Conservation (phyloP, 37 sponge, comb jelly and placozoan species). For the Petrosia ficiformis region DNA sequence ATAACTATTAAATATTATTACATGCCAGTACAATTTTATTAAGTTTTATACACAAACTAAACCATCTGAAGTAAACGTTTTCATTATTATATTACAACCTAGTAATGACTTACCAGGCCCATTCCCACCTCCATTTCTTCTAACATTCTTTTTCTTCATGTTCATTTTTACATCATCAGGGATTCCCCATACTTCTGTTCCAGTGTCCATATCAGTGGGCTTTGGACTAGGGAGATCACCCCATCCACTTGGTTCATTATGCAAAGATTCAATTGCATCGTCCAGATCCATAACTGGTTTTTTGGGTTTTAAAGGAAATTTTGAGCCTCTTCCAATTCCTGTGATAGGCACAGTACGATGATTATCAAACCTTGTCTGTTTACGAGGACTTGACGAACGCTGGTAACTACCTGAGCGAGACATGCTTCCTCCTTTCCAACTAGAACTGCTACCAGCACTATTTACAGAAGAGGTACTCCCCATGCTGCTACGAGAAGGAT, state of each 20-base stretch:
- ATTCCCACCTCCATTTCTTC: background rate
- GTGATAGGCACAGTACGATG: background rate
- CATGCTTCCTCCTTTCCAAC: constrained; percentile 39
- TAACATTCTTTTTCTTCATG: background rate
- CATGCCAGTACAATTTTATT: too few relatives aligned
- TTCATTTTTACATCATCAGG: constrained; percentile 35
- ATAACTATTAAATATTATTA: too few relatives aligned
- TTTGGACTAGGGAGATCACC: constrained; percentile 73
- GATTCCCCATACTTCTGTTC: constrained; percentile 70
- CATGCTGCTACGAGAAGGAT: background rate
- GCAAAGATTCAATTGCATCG: constrained; percentile 37
- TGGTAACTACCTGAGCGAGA: background rate
- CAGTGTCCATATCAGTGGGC: constrained; percentile 51
- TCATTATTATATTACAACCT: too few relatives aligned
- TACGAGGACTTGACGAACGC: background rate
- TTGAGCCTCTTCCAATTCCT: background rate
- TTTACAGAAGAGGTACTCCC: constrained; percentile 39
- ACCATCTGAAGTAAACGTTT: too few relatives aligned
- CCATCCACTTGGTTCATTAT: constrained; percentile 76
- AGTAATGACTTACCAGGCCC: background rate
- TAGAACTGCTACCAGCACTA: constrained; percentile 42
- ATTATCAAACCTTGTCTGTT: background rate
- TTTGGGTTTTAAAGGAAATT: background rate
- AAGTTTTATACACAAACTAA: too few relatives aligned
- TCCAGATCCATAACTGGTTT: constrained; percentile 28